Evolutionary conservation across 2,113 vertebrate genomes (phyloP), one percentile per base, ranked within the genome.

Genomic region (Percopsis transmontana): DNA sequence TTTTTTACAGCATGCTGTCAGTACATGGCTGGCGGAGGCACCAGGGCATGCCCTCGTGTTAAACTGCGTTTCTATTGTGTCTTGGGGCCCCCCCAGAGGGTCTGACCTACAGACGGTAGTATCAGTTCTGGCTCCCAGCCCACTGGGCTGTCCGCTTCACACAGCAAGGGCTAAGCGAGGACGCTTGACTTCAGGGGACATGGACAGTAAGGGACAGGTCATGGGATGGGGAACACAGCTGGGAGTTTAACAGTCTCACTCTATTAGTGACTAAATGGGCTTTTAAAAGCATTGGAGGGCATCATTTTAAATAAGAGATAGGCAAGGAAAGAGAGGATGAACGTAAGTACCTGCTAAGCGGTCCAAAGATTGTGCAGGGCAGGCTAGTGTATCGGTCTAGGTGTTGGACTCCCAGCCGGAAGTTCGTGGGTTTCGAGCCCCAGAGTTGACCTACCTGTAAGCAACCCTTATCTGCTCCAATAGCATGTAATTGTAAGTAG

Each of bases 41-140:
- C 33, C 2, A 1, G 79, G 64, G 62, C 79, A 61, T 4, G 66
- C 41, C 73, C 82, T 77, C 45, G 33, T 76, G 75, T 81, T 85
- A 75, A n/a, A 70, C 62, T 55, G 10, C 60, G 57, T 66, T 72
- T 64, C 51, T 58, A 77, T 71, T 48, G 76, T 52, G 63, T 73
- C 56, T 70, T 72, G 58, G 60, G 41, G 50, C 57, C 59, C 47
- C 59, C 47, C 20, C 61, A 63, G 73, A 68, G 66, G 75, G 56
- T 19, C 70, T 64, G 79, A 80, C 84, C 77, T 67, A 62, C 66
- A 57, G 39, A 50, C 66, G 39, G 54, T 51, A 52, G 33, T 72
- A 80, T 85, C 51, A 52, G 77, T 58, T 66, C 75, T 81, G 82
- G 80, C 80, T 66, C 14, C 0, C 19, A 73, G 81, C 80, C 79